Evolutionary conservation across 2,888 invertebrate genomes (phyloP), one percentile per base, ranked within the genome.

Genomic region (Idaea biselata): DNA sequence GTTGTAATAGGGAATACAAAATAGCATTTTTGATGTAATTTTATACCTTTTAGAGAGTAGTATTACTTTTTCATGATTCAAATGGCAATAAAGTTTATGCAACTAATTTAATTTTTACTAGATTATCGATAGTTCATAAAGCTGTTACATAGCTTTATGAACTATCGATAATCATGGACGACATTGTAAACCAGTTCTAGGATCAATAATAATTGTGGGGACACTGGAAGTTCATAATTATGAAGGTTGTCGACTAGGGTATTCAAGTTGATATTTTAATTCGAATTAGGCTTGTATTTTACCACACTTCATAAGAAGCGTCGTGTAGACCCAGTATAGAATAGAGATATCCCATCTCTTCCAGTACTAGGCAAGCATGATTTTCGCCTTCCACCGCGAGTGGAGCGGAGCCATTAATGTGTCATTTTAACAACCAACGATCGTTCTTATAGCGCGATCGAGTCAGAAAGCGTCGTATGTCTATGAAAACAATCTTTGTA

Each of bases 51-150:
- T 62, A 64, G 58, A 59, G 61, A 59, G 58, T 54, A 63, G 62
- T 63, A 63, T 63, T 66, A 63, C 61, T 60, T 59, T 68, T 65
- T 63, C 62, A 68, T 60, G 61, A 54, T 60, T 61, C 53, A 64
- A 64, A 66, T 62, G 55, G 63, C 59, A 59, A 66, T 66, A 66
- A 64, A 64, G 60, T 59, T 58, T 63, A 62, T 65, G 59, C 60
- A 65, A 63, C 59, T 64, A 60, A 66, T 64, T 62, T 25, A 25
- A 25, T 25, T 25, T 25, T 66, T 64, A 66, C 59, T 60, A n/a
- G n/a, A n/a, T n/a, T n/a, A 63, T 58, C 18, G 61, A 61, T 59
- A 55, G 60, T 58, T 59, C n/a, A n/a, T n/a, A n/a, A n/a, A n/a
- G n/a, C n/a, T n/a, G n/a, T n/a, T n/a, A n/a, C n/a, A n/a, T 58